Evolutionary conservation across 2,888 invertebrate species (phyloP).

Genomic region (Sycophila texana): DNA sequence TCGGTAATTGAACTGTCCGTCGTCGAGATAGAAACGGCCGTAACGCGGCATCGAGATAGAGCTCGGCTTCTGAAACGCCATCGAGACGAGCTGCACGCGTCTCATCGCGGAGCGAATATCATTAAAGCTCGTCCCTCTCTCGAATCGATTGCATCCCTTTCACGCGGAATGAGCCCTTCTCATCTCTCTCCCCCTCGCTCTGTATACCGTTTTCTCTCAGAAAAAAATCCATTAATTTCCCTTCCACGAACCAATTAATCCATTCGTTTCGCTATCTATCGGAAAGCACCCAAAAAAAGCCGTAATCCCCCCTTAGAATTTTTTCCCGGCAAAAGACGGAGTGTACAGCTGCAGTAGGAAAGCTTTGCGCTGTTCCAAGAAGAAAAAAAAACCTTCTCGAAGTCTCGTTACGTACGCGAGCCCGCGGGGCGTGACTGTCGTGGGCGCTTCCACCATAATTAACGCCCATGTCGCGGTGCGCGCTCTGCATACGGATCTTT

Average conservation of each 20-base stretch:
- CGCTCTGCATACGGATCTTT: conserved; percentile 56
- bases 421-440: conserved; percentile 60
- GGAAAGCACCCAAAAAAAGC: no score
- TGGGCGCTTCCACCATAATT: conserved; percentile 62
- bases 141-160: neutral
- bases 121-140: neutral
- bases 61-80: conserved; percentile 51
- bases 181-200: neutral
- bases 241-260: conserved; percentile 19
- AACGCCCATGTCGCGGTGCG: conserved; percentile 54
- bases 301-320: neutral
- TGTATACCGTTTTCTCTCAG: neutral
- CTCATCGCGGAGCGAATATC: neutral
- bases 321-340: neutral
- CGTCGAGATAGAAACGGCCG: conserved; percentile 57
- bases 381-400: neutral
- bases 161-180: neutral
- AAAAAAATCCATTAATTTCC: conserved; percentile 20
- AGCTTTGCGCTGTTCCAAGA: neutral
- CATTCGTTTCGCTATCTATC: neutral
- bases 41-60: conserved; percentile 57
- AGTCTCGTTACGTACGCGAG: conserved; percentile 2
- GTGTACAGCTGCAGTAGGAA: neutral
- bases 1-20: conserved; percentile 65
- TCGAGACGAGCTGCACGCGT: neutral